phyloP scores from a whole-genome alignment of 2,113 vertebrate genomes.

The Hipposideros armiger region DNA sequence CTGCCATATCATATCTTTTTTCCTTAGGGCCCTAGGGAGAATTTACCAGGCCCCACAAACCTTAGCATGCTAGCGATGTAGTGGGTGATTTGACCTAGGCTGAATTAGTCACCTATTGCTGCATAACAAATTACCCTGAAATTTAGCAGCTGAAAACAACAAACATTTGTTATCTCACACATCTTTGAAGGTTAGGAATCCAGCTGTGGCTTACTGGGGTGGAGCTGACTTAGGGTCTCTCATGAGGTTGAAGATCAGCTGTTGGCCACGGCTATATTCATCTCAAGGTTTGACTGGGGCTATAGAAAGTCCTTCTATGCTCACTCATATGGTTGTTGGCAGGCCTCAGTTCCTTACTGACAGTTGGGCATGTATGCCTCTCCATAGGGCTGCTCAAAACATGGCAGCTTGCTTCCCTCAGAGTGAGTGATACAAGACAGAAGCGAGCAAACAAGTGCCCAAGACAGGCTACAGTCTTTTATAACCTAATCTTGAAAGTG shows the following conservation, averaged over 20 bases:
- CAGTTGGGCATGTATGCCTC: neutral
- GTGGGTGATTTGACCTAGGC: neutral
- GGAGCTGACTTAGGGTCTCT: neutral
- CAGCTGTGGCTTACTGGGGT: neutral
- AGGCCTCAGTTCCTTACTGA: neutral
- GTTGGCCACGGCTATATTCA: neutral
- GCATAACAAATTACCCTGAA: neutral
- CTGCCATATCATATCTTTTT: neutral
- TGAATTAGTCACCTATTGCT: slow-evolving; percentile 3
- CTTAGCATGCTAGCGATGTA: neutral
- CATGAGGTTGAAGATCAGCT: neutral
- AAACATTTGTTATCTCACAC: neutral
- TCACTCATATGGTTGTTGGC: neutral
- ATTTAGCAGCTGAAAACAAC: slow-evolving; percentile 12
- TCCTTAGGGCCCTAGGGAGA: neutral
- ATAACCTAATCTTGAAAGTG: neutral
- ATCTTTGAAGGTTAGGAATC: neutral
- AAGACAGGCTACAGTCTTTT: neutral
- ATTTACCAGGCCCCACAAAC: neutral
- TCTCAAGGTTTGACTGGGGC: neutral
- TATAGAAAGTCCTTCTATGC: neutral
- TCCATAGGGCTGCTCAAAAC: neutral
- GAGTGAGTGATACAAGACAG: neutral
- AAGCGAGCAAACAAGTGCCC: neutral
- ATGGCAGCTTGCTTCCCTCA: neutral